Percentiles rank a stretch among this genome's conserved stretches.
Evolutionary conservation across 1,140 invertebrate genomes (phyloP).

Genomic region (Drosophila takahashii): DNA sequence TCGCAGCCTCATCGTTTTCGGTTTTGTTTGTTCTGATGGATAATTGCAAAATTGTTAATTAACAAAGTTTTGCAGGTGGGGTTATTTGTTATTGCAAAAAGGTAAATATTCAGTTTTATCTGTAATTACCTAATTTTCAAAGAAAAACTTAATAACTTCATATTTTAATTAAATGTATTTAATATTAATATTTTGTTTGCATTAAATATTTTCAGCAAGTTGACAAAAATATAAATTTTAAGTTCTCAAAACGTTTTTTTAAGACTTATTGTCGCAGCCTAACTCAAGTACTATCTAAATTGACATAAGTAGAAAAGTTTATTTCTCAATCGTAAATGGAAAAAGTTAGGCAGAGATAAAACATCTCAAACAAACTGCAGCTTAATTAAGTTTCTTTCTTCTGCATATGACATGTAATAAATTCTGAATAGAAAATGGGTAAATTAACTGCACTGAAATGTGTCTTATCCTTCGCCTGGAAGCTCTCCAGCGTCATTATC

Average conservation of each 20-base stretch:
- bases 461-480: background rate
- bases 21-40: background rate
- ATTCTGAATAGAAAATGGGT: background rate
- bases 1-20: conserved; percentile 19
- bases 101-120: background rate
- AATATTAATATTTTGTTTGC: too few relatives aligned
- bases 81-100: background rate
- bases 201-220: too few relatives aligned
- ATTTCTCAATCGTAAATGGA: background rate
- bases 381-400: conserved; percentile 2
- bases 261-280: too few relatives aligned
- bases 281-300: background rate
- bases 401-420: background rate
- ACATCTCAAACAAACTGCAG: background rate
- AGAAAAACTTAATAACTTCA: background rate
- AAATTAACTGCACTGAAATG: background rate
- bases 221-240: background rate
- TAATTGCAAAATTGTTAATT: conserved; percentile 21
- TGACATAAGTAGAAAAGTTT: background rate
- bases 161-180: background rate
- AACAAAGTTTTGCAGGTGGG: conserved; percentile 1
- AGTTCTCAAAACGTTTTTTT: too few relatives aligned
- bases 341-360: background rate
- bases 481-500: conserved; percentile 23
- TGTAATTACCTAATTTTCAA: background rate